Conservation (phyloP, 2,888 invertebrate species). For the Ichneumon xanthorius region DNA sequence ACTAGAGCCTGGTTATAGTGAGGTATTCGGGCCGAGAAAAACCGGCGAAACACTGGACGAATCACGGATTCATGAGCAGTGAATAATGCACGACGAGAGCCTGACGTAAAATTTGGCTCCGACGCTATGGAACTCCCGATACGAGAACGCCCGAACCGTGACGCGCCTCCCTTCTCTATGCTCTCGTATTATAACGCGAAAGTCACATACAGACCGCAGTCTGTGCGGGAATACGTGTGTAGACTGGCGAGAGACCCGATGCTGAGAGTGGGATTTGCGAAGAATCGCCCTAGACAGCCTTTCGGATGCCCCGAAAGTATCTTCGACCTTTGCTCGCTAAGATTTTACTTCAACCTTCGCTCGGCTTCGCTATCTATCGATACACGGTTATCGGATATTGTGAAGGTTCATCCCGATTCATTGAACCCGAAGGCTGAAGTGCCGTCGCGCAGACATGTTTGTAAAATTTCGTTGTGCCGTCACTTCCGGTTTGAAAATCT, state of each 20-base stretch:
- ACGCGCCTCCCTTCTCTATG: conserved; percentile 34
- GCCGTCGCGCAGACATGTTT: too few species aligned
- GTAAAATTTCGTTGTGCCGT: too few species aligned
- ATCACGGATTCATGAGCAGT: conserved; percentile 79
- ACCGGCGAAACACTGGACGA: conserved; percentile 65
- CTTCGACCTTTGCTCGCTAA: neutral
- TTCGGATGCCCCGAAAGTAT: neutral
- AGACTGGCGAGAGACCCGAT: conserved; percentile 49
- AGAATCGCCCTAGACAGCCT: conserved; percentile 18
- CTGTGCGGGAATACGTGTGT: conserved; percentile 62
- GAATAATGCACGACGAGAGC: conserved; percentile 78
- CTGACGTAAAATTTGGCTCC: conserved; percentile 68
- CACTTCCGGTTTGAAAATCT: too few species aligned
- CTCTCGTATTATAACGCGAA: conserved; percentile 39
- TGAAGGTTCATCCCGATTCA: neutral
- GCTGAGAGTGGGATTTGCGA: conserved; percentile 30
- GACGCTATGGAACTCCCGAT: conserved; percentile 46
- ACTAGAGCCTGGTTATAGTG: conserved; percentile 25
- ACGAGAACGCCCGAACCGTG: conserved; percentile 50
- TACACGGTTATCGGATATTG: neutral
- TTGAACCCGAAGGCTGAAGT: neutral
- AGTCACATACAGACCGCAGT: conserved; percentile 44
- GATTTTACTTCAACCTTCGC: neutral
- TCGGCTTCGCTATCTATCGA: neutral
- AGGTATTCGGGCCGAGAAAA: conserved; percentile 48